Evolutionary conservation across 2,113 vertebrate species (phyloP), one percentile per base, ranked within the genome.

Genomic region (Oryzias melastigma): DNA sequence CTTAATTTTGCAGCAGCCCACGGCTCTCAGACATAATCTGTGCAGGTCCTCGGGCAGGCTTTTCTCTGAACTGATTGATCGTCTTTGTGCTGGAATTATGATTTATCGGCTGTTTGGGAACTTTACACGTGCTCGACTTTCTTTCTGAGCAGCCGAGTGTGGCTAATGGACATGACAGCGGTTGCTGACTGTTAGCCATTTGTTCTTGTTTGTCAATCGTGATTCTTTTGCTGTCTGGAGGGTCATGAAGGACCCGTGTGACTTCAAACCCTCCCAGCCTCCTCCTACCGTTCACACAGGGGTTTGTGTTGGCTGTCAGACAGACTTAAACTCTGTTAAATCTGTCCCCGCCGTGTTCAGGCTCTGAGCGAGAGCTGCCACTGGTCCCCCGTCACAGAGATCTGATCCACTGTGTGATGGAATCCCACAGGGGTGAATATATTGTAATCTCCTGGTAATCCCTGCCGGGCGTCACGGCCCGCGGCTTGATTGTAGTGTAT

Each of bases 381-480:
- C 71, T 68, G 72, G 64, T 74, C 65, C 75, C 73, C 84, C 65
- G 82, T 77, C 83, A 80, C 63, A 70, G 14, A 66, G 76, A 78
- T 75, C 81, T 73, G 81, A 82, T 85, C 72, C 72, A 76, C 67
- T 77, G 84, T 81, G 85, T 78, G 73, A 86, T 77, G 81, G 76
- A 64, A 66, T 88, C 80, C 80, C 85, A 72, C 63, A 60, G 82
- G 79, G 83, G 77, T 65, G 85, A 86, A 77, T 80, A 71, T 77
- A 84, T 85, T 62, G 84, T 85, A 87, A 90, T 88, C 87, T 82
- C 71, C 73, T 1, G 44, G 67, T 86, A 88, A 86, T 90, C 88
- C 86, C 71, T 65, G 74, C 71, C 75, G 73, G 82, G 80, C 77
- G 67, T 83, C 81, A 77, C 47, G 70, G 81, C 79, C 80, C 52